phyloP scores from a whole-genome alignment of 1,140 invertebrate species.

The Druon quercuslanigerum region DNA sequence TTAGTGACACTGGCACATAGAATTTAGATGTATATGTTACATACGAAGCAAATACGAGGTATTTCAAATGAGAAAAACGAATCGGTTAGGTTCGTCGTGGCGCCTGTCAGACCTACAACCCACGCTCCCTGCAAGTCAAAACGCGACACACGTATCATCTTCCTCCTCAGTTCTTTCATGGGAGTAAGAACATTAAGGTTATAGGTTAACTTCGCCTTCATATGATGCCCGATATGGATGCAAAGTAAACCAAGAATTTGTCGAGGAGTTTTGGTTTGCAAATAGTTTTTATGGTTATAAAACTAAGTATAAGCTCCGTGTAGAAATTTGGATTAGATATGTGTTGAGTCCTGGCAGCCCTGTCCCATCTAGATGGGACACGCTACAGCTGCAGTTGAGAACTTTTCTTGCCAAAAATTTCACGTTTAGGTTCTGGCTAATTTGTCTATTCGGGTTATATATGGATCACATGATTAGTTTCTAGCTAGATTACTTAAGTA shows the following conservation, averaged over 20 bases:
- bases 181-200: conserved; percentile 2
- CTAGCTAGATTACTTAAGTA: no score
- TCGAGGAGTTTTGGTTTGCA: background rate
- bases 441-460: no score
- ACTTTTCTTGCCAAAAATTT: no score
- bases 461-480: no score
- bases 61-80: conserved; percentile 34
- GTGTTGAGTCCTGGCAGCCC: no score
- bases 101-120: conserved; percentile 38
- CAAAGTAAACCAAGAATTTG: background rate
- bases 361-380: no score
- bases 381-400: no score
- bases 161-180: conserved; percentile 26
- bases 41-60: background rate
- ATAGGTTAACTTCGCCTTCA: conserved; percentile 6
- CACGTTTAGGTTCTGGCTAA: no score
- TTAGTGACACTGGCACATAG: background rate
- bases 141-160: conserved; percentile 36
- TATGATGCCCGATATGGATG: background rate
- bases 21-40: conserved; percentile 15
- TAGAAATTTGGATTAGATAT: no score
- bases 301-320: no score
- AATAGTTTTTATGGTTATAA: background rate
- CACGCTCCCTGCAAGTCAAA: conserved; percentile 35
- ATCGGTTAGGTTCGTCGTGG: conserved; percentile 36